Evolutionary conservation across 1,140 invertebrate genomes (phyloP).

Genomic region (Drosophila nikananu): DNA sequence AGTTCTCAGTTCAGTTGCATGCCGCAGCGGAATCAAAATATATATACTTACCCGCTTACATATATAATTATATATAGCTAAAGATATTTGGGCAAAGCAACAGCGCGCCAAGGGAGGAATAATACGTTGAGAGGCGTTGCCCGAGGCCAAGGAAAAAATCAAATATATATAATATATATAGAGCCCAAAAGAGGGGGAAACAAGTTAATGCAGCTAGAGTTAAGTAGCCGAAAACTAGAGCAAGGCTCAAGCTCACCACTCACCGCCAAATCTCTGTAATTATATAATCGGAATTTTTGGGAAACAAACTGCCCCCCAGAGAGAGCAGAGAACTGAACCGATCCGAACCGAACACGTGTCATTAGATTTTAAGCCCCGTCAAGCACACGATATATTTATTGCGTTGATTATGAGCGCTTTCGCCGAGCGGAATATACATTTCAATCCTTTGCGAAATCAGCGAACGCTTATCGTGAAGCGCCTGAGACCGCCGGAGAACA

Average conservation of each 20-base stretch:
- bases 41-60: constrained; percentile 40
- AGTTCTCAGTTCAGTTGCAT: constrained; percentile 62
- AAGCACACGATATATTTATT: constrained; percentile 42
- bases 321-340: constrained; percentile 11
- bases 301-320: constrained; percentile 1
- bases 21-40: constrained; percentile 62
- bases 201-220: constrained; percentile 22
- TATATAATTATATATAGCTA: constrained; percentile 51
- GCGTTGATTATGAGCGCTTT: constrained; percentile 72
- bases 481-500: constrained; percentile 68
- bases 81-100: constrained; percentile 52
- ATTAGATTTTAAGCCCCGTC: constrained; percentile 28
- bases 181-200: constrained; percentile 33
- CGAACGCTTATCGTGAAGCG: constrained; percentile 68
- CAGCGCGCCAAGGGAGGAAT: constrained; percentile 40
- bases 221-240: constrained; percentile 58
- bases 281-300: constrained; percentile 27
- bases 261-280: constrained; percentile 27
- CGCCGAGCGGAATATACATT: constrained; percentile 57
- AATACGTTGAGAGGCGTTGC: constrained; percentile 63
- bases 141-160: constrained; percentile 33
- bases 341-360: constrained; percentile 38
- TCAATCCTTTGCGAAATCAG: constrained; percentile 76
- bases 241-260: constrained; percentile 54
- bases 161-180: constrained; percentile 23